Evolutionary conservation across 92 coral and sea anemone genomes (phyloP).

Genomic region (Umimayanthus chanpuru): DNA sequence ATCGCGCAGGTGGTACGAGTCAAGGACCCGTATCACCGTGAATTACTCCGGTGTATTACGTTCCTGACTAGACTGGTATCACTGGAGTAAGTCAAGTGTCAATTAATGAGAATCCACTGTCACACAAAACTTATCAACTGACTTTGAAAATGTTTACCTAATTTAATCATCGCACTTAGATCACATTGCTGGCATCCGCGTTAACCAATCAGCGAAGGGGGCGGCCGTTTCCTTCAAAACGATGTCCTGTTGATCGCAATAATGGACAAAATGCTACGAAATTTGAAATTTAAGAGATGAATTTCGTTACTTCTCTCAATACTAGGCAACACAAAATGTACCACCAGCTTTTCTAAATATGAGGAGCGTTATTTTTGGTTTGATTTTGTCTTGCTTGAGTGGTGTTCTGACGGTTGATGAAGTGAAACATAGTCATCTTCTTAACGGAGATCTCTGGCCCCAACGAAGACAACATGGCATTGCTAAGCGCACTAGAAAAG

Average conservation of each 20-base stretch:
- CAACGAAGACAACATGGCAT: conserved; percentile 9
- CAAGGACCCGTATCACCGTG: conserved; percentile 3
- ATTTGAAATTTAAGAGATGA: not conserved
- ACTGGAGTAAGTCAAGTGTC: not conserved
- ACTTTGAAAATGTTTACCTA: conserved; percentile 17
- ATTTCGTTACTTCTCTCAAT: not conserved
- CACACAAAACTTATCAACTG: not conserved
- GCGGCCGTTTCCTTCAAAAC: not conserved
- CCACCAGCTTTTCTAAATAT: not conserved
- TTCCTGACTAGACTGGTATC: conserved; percentile 2
- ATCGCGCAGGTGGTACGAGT: conserved; percentile 30
- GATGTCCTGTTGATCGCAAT: not conserved
- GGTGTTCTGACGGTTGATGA: conserved; percentile 28
- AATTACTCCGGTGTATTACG: not conserved
- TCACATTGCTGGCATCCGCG: conserved; percentile 29
- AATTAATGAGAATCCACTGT: not conserved
- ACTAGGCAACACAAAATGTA: conserved; percentile 18
- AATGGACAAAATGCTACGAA: not conserved
- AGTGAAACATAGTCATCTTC: not conserved
- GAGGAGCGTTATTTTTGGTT: not conserved
- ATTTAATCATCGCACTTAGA: conserved; percentile 19
- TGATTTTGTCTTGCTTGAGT: conserved; percentile 9
- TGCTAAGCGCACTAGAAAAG: not conserved
- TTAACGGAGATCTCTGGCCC: not conserved
- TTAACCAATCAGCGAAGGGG: conserved; percentile 17